phyloP scores from a whole-genome alignment of 92 coral and sea anemone species.

The Muricea muricata region DNA sequence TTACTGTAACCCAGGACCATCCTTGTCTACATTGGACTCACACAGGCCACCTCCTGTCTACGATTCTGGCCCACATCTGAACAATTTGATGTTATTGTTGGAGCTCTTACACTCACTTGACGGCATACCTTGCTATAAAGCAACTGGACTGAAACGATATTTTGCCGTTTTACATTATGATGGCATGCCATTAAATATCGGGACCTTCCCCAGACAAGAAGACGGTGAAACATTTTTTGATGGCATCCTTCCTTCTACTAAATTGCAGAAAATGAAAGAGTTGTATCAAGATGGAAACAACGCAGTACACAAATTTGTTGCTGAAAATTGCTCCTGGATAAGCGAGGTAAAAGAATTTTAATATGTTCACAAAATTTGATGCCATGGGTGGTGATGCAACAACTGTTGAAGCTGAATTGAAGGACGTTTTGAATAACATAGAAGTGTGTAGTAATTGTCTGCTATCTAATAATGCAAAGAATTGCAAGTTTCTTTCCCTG shows the following conservation, averaged over 20 bases:
- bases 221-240: neutral
- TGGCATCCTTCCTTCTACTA: neutral
- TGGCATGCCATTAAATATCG: conserved; percentile 66
- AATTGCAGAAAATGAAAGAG: neutral
- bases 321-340: neutral
- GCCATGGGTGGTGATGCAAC: conserved; percentile 61
- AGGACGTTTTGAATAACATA: neutral
- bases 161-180: conserved; percentile 50
- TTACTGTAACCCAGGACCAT: conserved; percentile 66
- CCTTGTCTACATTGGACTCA: conserved; percentile 55
- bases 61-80: conserved; percentile 51
- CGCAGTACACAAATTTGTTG: neutral
- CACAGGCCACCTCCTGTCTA: conserved; percentile 21
- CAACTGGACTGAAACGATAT: conserved; percentile 12
- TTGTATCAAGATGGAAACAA: neutral
- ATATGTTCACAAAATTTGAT: conserved; percentile 50
- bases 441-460: conserved; percentile 55
- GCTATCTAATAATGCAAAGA: conserved; percentile 44
- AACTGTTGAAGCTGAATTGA: conserved; percentile 31
- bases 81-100: conserved; percentile 36
- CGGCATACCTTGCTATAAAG: conserved; percentile 50
- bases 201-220: conserved; percentile 6
- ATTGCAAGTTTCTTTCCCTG: conserved; percentile 42
- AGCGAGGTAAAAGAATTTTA: conserved; percentile 37
- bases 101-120: conserved; percentile 39